These are phyloP conservation scores for Microtus richardsoni DNA, from an alignment of 2,113 vertebrate species.

Conservation along the genomic window DNA sequence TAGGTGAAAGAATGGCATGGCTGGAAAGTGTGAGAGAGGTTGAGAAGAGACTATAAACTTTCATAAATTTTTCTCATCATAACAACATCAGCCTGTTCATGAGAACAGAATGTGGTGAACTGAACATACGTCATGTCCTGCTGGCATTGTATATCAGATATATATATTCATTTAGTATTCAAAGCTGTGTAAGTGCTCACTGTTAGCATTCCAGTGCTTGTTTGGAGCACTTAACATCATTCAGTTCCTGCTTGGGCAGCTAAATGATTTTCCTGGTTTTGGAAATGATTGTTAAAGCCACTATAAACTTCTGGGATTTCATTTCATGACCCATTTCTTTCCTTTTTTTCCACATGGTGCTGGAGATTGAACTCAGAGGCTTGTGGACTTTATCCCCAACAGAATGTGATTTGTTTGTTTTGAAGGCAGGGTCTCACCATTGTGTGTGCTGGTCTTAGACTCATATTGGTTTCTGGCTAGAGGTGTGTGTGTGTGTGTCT, in stretches of 20 bases:
- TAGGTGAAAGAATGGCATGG: neutral
- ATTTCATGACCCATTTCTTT: neutral
- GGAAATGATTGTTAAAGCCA: neutral
- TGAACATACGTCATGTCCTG: neutral
- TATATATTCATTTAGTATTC: neutral
- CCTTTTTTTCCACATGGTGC: neutral
- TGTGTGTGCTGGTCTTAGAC: neutral
- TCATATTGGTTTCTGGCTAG: neutral
- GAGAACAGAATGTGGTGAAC: neutral
- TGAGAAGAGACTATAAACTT: neutral
- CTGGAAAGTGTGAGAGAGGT: neutral
- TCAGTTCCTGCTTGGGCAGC: neutral
- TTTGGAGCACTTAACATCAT: neutral
- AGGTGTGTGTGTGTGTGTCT: neutral
- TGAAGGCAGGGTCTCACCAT: neutral
- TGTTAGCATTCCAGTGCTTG: neutral
- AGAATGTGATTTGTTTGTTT: neutral
- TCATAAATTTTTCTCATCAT: neutral
- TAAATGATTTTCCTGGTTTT: neutral
- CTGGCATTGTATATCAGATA: neutral
- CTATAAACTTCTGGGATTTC: neutral
- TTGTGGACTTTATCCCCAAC: neutral
- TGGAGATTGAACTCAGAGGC: neutral
- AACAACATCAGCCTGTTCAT: neutral
- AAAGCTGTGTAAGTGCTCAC: neutral